Base-by-base conservation (phyloP, 2,797 vertebrate species). In the Hephaestus fuliginosus region DNA sequence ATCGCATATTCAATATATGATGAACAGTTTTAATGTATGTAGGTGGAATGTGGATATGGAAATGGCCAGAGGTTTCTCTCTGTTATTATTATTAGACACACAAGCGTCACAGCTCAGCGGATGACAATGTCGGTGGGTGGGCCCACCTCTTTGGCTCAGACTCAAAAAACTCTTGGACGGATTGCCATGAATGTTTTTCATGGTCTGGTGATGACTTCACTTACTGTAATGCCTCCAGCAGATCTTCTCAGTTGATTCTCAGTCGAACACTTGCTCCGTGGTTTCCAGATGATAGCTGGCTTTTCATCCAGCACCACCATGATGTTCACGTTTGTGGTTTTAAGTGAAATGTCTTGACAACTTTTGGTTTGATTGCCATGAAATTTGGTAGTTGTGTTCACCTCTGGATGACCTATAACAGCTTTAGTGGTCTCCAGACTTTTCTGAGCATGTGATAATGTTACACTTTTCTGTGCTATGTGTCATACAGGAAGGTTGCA, bases 21-120 rank as follows among this genome's bases (percentile, higher is more conserved):
- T 75, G 56, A 83, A 71, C 30, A 72, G 11, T 43, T 43, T 70
- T 58, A 25, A 25, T 71, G 70, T 18, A 33, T 55, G 52, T 25
- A 43, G 48, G 65, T 67, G 56, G 52, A 46, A 46, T 7, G 28
- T 49, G 30, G 17, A 10, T 30, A 20, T 1, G n/a, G 18, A 53
- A 18, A 22, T 18, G 20, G 17, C 28, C 14, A 70, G 9, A 8
- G 7, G 7, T 2, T 67, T 60, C 12, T 60, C 48, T 49, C 46
- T 44, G 6, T 36, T 82, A n/a, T 15, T 69, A 52, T 70, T 36
- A 13, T 63, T 28, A 48, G 56, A 7, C 20, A 18, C 3, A 18
- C 15, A 53, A 52, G 30, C 12, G 25, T 18, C 52, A 74, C 2
- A 0, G 39, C 25, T 60, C 61, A 51, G 17, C 7, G 62, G 10